Evolutionary conservation across 2,113 vertebrate genomes (phyloP), one percentile per base, ranked within the genome.

Genomic region (Microtus pennsylvanicus): DNA sequence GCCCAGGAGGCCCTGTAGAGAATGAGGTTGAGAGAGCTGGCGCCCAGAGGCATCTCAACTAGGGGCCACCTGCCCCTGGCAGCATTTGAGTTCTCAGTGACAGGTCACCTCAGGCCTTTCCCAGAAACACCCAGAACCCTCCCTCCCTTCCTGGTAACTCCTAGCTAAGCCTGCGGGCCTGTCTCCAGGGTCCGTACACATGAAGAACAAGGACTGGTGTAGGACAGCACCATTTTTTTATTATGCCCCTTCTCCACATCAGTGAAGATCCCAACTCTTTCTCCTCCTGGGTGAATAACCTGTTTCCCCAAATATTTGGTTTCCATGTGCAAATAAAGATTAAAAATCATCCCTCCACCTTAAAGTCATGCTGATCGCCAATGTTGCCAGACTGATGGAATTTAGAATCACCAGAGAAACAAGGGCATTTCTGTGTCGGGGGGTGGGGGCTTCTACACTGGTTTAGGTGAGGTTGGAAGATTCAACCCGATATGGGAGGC

Each of bases 71-170:
- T 90, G 63, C 50, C 30, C 45, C 4, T n/a, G 92, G 83, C 38
- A 76, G 65, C n/a, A 33, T 81, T 52, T 67, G 52, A 74, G 67
- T 92, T 90, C 58, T 94, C 16, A 88, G 11, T 35, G 47, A 58
- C 33, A 90, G 89, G 93, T 92, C 93, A 96, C 52, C 38, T 91
- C 33, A 42, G 91, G 95, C 47, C 63, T 77, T 80, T 93, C 52
- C 75, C 87, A 82, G 75, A 96, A 96, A 96, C 50, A 88, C 1
- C 58, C 55, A 38, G 0, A 76, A 30, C 55, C 22, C 45, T 58
- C 24, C 63, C 8, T 65, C 17, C 42, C 38, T 75, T 80, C 55
- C 61, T 10, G 9, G 38, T 3, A 61, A 77, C 61, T 91, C 75
- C 22, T 9, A 13, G 77, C 22, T 65, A 94, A 75, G 58, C 24